Evolutionary conservation across 2,888 invertebrate species (phyloP).

Genomic region (Neoascia interrupta): DNA sequence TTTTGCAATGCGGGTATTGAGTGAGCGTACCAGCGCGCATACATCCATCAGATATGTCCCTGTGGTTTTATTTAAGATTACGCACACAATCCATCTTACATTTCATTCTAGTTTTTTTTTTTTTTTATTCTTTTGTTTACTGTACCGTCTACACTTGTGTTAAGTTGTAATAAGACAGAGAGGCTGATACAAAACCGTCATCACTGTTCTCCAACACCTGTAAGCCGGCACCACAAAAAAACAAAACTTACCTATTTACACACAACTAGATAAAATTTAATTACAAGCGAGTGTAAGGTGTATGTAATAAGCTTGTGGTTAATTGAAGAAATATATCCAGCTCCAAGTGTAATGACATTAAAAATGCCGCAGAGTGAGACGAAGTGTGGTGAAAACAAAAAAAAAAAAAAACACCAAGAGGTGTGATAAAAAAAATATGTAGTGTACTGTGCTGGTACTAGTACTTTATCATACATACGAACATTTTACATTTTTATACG

Average conservation of each 20-base stretch:
- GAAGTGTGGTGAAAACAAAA: slow-evolving; percentile 21
- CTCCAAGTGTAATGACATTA: slow-evolving; percentile 58
- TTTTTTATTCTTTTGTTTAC: background rate
- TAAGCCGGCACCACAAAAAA: background rate
- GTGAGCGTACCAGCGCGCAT: slow-evolving; percentile 7
- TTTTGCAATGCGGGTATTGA: slow-evolving; percentile 43
- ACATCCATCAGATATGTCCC: slow-evolving; percentile 50
- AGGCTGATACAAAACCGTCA: background rate
- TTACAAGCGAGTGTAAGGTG: slow-evolving; percentile 13
- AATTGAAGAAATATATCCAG: slow-evolving; percentile 47
- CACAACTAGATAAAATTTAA: background rate
- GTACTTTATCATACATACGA: background rate
- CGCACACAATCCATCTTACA: slow-evolving; percentile 43
- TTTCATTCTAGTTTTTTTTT: slow-evolving; percentile 10
- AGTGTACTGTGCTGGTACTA: background rate
- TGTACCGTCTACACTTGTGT: background rate
- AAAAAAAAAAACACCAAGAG: slow-evolving; percentile 14
- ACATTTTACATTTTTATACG: too few species aligned
- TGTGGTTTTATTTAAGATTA: slow-evolving; percentile 47
- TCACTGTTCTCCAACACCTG: slow-evolving; percentile 24
- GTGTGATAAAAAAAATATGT: too few species aligned
- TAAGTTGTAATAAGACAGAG: too few species aligned
- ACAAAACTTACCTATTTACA: slow-evolving; percentile 40
- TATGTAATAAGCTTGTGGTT: slow-evolving; percentile 43
- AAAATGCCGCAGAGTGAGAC: slow-evolving; percentile 24